These are phyloP conservation scores for Poeciliopsis paucimaculata DNA, from an alignment of 2,797 vertebrate genomes.

Conservation along the genomic window DNA sequence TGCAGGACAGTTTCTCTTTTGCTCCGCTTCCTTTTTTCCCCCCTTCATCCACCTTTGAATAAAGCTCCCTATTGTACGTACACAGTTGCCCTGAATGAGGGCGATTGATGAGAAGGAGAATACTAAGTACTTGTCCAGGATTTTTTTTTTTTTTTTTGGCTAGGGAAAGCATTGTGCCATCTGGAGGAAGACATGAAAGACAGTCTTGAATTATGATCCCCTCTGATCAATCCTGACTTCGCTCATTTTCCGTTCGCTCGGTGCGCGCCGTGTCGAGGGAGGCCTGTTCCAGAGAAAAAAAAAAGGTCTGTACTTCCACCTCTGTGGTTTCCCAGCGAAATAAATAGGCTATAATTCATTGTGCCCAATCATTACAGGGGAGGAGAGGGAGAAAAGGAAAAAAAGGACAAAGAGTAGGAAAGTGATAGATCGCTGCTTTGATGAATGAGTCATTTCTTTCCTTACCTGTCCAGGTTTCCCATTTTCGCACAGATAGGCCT, in stretches of 20 bases:
- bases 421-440: conserved; percentile 60
- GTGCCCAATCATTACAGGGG: conserved; percentile 73
- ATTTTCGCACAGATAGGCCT: conserved; percentile 97
- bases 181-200: conserved; percentile 80
- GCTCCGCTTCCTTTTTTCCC: conserved; percentile 25
- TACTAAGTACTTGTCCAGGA: conserved; percentile 75
- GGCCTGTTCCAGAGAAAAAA: conserved; percentile 39
- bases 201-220: conserved; percentile 78
- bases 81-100: conserved; percentile 67
- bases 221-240: conserved; percentile 77
- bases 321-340: conserved; percentile 70
- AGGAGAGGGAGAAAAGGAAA: conserved; percentile 41
- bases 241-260: conserved; percentile 67
- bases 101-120: conserved; percentile 77
- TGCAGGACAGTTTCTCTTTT: conserved; percentile 53
- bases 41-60: conserved; percentile 47
- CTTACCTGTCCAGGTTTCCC: conserved; percentile 96
- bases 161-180: conserved; percentile 72
- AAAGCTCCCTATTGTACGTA: conserved; percentile 61
- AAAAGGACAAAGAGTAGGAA: conserved; percentile 33
- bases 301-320: conserved; percentile 59
- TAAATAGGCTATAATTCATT: conserved; percentile 80
- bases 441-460: conserved; percentile 60
- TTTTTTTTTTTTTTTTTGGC: conserved; percentile 58
- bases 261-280: conserved; percentile 57